These are phyloP conservation scores for Paedocypris sp. DNA, from an alignment of 2,113 vertebrate genomes.

Conservation along the genomic window DNA sequence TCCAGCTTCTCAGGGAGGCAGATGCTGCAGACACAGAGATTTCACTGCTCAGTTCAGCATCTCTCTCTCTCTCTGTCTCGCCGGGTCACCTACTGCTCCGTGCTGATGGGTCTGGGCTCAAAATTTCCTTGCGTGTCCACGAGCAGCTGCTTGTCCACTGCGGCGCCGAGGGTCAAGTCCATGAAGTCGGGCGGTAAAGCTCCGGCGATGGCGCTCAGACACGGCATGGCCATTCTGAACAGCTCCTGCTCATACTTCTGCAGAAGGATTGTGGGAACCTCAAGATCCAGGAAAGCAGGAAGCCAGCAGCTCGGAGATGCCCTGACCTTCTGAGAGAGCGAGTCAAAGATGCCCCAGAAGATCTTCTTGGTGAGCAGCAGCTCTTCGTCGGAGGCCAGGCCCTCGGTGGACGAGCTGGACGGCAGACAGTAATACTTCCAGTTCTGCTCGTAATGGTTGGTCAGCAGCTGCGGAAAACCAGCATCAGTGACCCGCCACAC, in stretches of 20 bases:
- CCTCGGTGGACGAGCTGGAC: constrained; percentile 84
- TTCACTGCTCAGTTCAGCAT: too few species aligned
- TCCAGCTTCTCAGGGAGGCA: constrained; percentile 91
- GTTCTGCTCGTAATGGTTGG: constrained; percentile 92
- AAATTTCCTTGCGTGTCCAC: constrained; percentile 91
- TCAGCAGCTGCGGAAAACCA: constrained; percentile 73
- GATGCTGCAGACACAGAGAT: constrained; percentile 58
- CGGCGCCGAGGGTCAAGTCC: constrained; percentile 72
- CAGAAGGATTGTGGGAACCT: too few species aligned
- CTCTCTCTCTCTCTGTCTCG: neutral
- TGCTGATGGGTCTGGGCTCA: constrained; percentile 90
- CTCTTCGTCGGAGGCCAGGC: constrained; percentile 86
- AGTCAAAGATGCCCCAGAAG: constrained; percentile 98
- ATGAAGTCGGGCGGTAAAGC: constrained; percentile 91
- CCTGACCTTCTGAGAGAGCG: constrained; percentile 89
- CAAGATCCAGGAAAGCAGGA: neutral
- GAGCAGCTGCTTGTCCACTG: constrained; percentile 79
- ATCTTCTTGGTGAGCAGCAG: constrained; percentile 94
- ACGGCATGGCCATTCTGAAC: constrained; percentile 96
- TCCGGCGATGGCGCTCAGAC: constrained; percentile 91
- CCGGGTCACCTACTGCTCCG: constrained; percentile 63
- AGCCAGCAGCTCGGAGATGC: neutral
- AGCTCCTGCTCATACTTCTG: constrained; percentile 94
- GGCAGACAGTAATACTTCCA: constrained; percentile 99
- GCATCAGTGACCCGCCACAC: too few species aligned